These are phyloP conservation scores for Actinopyga echinites DNA, from an alignment of 53 echinoderm and acorn worm genomes.

Conservation along the genomic window DNA sequence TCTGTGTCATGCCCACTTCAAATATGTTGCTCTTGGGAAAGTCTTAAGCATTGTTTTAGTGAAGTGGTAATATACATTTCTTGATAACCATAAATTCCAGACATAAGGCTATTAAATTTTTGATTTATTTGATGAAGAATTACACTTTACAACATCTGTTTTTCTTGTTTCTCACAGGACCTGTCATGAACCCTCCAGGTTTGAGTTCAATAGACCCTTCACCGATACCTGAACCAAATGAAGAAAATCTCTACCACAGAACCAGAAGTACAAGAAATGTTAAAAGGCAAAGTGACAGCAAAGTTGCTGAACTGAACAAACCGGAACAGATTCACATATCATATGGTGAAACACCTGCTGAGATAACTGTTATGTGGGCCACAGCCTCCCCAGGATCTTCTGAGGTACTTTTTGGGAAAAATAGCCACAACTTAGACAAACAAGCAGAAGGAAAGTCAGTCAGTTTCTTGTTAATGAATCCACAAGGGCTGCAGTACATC, in stretches of 20 bases:
- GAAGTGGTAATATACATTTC: too few species aligned
- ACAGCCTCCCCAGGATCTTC: constrained; percentile 49
- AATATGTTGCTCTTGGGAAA: too few species aligned
- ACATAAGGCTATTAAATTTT: too few species aligned
- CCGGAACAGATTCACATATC: constrained; percentile 77
- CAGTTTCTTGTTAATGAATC: constrained; percentile 4
- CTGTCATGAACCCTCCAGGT: constrained; percentile 3
- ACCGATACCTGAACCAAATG: too few species aligned
- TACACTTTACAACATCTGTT: neutral
- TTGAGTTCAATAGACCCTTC: too few species aligned
- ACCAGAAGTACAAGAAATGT: too few species aligned
- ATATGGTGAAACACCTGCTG: constrained; percentile 59
- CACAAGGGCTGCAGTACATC: constrained; percentile 66
- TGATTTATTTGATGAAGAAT: neutral
- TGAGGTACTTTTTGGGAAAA: constrained; percentile 59
- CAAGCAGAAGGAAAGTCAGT: neutral
- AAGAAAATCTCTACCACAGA: too few species aligned
- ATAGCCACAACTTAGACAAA: constrained; percentile 31
- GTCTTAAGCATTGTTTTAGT: too few species aligned
- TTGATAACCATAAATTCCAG: too few species aligned
- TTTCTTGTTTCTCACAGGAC: neutral
- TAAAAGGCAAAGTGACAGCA: neutral
- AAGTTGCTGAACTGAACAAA: constrained; percentile 14
- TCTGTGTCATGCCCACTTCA: too few species aligned
- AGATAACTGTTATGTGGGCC: constrained; percentile 84